phyloP scores from a whole-genome alignment of 2,888 invertebrate genomes.

The Phalangium opilio region DNA sequence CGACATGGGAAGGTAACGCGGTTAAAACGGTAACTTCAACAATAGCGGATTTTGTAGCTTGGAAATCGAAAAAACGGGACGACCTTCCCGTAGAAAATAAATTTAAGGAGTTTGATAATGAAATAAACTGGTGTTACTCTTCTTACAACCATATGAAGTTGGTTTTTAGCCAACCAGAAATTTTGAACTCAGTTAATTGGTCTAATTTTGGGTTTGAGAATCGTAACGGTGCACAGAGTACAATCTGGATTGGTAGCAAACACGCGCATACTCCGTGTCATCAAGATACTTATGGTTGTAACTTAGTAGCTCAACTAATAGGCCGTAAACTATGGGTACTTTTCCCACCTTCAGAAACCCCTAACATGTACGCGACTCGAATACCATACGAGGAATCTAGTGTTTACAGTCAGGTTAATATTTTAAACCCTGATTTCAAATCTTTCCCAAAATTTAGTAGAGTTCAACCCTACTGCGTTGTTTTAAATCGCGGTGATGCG shows the following conservation, averaged over 20 bases:
- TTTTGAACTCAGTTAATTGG: conserved; percentile 5
- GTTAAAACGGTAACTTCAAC: too few species aligned
- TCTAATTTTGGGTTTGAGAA: conserved; percentile 10
- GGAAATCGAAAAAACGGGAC: too few species aligned
- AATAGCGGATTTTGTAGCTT: too few species aligned
- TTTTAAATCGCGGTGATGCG: conserved; percentile 35
- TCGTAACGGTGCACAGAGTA: conserved; percentile 18
- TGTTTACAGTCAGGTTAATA: conserved; percentile 69
- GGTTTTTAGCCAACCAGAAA: too few species aligned
- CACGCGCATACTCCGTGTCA: conserved; percentile 86
- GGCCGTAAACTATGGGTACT: conserved; percentile 88
- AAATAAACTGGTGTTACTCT: too few species aligned
- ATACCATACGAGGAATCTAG: conserved; percentile 95
- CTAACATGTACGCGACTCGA: conserved; percentile 54
- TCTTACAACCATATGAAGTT: too few species aligned
- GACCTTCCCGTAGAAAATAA: too few species aligned
- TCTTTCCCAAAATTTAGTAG: conserved; percentile 19
- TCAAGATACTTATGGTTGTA: conserved; percentile 83
- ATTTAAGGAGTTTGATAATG: too few species aligned
- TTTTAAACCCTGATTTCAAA: conserved; percentile 45
- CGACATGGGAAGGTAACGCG: too few species aligned
- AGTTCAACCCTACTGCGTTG: conserved; percentile 36
- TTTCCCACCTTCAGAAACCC: conserved; percentile 60
- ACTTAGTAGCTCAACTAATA: conserved; percentile 72
- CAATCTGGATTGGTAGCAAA: conserved; percentile 36